Percentiles rank a stretch among this genome's conserved stretches.
These are phyloP conservation scores for Eurytoma californica DNA, from an alignment of 2,888 invertebrate species.

Conservation along the genomic window DNA sequence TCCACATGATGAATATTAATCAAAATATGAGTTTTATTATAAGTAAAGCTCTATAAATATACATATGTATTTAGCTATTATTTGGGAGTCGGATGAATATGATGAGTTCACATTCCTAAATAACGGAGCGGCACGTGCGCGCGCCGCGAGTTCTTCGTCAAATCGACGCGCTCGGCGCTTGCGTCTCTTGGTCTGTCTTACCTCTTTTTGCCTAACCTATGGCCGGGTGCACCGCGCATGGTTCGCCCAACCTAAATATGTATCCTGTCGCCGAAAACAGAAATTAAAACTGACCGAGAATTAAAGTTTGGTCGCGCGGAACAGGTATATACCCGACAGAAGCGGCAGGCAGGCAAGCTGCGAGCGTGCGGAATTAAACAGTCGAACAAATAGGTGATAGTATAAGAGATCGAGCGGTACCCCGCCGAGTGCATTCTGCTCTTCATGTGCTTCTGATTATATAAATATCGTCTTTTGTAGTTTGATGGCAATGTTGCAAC, in stretches of 20 bases:
- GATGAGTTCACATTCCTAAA: neutral
- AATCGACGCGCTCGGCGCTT: no score
- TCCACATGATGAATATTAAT: neutral
- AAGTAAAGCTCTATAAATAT: no score
- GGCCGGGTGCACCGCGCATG: slow-evolving; percentile 16
- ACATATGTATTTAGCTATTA: neutral
- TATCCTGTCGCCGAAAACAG: neutral
- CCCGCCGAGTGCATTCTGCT: neutral
- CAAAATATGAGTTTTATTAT: no score
- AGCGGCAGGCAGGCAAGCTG: neutral
- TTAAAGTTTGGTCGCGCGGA: neutral
- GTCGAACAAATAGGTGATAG: neutral
- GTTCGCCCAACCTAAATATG: slow-evolving; percentile 36
- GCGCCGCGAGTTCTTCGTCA: neutral
- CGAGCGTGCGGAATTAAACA: neutral
- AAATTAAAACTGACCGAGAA: slow-evolving; percentile 10
- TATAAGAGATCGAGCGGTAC: neutral
- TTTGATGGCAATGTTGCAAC: slow-evolving; percentile 63
- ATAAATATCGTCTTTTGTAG: slow-evolving; percentile 56
- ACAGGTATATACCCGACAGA: neutral
- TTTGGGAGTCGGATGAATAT: neutral
- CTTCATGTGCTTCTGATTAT: slow-evolving; percentile 42
- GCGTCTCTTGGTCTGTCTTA: neutral
- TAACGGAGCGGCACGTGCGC: neutral
- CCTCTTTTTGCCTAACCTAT: slow-evolving; percentile 34